Evolutionary conservation across 2,113 vertebrate genomes (phyloP), one percentile per base, ranked within the genome.

Genomic region (Oncorhynchus keta): DNA sequence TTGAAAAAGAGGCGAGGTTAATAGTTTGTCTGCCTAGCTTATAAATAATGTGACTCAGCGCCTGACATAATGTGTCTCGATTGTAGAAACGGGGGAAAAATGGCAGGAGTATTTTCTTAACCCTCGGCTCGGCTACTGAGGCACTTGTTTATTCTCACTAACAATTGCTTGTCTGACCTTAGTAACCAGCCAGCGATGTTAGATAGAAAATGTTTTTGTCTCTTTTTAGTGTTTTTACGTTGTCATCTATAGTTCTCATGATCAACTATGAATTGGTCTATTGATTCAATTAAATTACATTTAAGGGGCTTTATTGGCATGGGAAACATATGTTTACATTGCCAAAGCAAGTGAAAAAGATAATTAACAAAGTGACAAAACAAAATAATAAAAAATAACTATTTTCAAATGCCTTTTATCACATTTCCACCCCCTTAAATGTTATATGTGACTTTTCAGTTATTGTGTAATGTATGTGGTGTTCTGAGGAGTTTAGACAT

Each of bases 21-120:
- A 87, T 84, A 89, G 87, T 89, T 88, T 88, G 87, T 88, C 90
- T 91, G 81, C 71, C 79, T 71, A 79, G 82, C 70, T 91, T 87
- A 88, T 92, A 92, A 91, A 92, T 91, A 90, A 88, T 83, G 83
- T 86, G 90, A 90, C 74, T 92, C 83, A 83, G 81, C 81, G 74
- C 83, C 87, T 85, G 84, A 88, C 83, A 79, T 85, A 85, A 84
- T 87, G 82, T 77, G 83, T 85, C 83, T 88, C 79, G 79, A 84
- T 84, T 85, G 86, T 55, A 3, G 81, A 81, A 77, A 81, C 74
- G 61, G 76, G 81, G 71, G 85, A 82, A 70, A 86, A 89, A 78
- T 81, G 69, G 67, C 81, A 69, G 39, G 77, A 78, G 84, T 86
- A 83, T 84, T 87, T 86, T 77, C 84, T 83, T 78, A 78, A 85